These are phyloP conservation scores for Labeo rohita DNA, from an alignment of 2,113 vertebrate genomes.

Conservation along the genomic window DNA sequence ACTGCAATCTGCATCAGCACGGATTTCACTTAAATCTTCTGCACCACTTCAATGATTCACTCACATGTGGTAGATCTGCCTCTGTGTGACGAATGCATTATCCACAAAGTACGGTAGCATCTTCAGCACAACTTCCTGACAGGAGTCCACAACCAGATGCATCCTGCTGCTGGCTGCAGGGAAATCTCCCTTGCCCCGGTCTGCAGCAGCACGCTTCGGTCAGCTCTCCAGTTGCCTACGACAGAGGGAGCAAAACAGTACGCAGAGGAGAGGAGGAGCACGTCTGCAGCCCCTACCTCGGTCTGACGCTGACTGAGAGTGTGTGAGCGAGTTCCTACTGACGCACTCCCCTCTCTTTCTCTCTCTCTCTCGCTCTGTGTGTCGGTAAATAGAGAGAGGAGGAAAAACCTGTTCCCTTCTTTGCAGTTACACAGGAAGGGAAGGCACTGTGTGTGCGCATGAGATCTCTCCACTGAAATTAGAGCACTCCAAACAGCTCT, in stretches of 20 bases:
- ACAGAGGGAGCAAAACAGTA: neutral
- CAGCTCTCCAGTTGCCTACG: slow-evolving; percentile 33
- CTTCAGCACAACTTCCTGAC: slow-evolving; percentile 71
- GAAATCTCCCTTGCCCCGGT: slow-evolving; percentile 11
- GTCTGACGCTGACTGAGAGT: neutral
- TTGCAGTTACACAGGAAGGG: slow-evolving; percentile 16
- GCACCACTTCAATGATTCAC: slow-evolving; percentile 55
- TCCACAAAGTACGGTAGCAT: slow-evolving; percentile 79
- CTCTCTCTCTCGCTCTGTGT: neutral
- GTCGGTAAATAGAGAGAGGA: slow-evolving; percentile 14
- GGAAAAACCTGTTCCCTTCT: slow-evolving; percentile 47
- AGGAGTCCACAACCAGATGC: slow-evolving; percentile 72
- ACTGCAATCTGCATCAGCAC: neutral
- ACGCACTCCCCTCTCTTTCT: slow-evolving; percentile 13
- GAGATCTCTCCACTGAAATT: neutral
- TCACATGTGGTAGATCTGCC: slow-evolving; percentile 79
- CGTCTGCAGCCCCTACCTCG: neutral
- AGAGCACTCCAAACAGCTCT: neutral
- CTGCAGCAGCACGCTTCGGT: slow-evolving; percentile 27
- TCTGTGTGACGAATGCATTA: slow-evolving; percentile 76
- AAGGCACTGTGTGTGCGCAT: neutral
- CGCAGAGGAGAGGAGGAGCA: neutral
- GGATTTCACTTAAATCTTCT: neutral
- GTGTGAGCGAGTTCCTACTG: slow-evolving; percentile 46
- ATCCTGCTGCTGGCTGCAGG: slow-evolving; percentile 66